Evolutionary conservation across 2,888 invertebrate species (phyloP).

Genomic region (Anoncus sp.): DNA sequence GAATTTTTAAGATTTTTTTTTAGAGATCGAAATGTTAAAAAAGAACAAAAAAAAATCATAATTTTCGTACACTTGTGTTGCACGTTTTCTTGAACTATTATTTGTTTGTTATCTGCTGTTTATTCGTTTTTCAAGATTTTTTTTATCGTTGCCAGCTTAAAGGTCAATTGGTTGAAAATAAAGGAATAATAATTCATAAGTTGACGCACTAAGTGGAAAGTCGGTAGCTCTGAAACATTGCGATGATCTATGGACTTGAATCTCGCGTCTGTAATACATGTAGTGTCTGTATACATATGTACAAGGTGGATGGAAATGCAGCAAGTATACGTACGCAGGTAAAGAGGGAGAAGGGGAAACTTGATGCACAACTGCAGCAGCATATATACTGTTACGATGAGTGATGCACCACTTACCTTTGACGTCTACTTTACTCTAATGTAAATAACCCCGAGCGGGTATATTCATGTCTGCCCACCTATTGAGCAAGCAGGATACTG

Average conservation of each 20-base stretch:
- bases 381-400: conserved; percentile 60
- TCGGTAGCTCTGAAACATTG: not conserved
- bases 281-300: not conserved
- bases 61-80: too few species aligned
- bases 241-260: conserved; percentile 52
- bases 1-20: too few species aligned
- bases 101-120: too few species aligned
- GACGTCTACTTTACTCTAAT: conserved; percentile 61
- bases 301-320: not conserved
- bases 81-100: too few species aligned
- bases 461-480: too few species aligned
- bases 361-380: conserved; percentile 28
- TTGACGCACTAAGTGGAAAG: not conserved
- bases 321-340: conserved; percentile 1
- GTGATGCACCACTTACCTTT: conserved; percentile 60
- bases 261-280: conserved; percentile 34
- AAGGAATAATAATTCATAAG: not conserved
- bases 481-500: too few species aligned
- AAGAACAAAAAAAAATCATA: too few species aligned
- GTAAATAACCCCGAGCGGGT: conserved; percentile 46
- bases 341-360: conserved; percentile 28
- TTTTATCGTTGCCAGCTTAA: not conserved
- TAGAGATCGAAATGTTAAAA: too few species aligned
- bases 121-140: not conserved
- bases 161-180: not conserved